These are phyloP conservation scores for Palythoa grandis DNA, from an alignment of 92 coral and sea anemone species.

Conservation along the genomic window DNA sequence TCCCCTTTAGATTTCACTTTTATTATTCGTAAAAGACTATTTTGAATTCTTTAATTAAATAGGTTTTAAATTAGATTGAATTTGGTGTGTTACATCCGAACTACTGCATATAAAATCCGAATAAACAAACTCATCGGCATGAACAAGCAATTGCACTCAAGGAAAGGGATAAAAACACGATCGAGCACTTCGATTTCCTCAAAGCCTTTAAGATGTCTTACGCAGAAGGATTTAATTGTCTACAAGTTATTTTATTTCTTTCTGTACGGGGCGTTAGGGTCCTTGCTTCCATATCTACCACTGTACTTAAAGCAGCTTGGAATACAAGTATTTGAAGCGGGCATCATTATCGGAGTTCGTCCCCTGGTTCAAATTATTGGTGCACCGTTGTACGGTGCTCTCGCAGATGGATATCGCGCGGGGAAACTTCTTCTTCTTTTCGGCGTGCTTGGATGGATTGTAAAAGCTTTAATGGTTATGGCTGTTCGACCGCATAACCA, in stretches of 20 bases:
- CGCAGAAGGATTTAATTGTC: constrained; percentile 60
- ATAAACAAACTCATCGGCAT: neutral
- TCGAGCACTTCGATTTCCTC: neutral
- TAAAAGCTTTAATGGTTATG: constrained; percentile 59
- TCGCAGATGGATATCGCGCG: constrained; percentile 67
- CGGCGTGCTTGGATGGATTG: constrained; percentile 66
- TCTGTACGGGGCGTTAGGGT: constrained; percentile 72
- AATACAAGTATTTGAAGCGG: constrained; percentile 66
- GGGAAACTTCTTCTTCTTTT: constrained; percentile 61
- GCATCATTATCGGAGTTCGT: constrained; percentile 71
- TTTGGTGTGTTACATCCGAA: neutral
- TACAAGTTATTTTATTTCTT: constrained; percentile 69
- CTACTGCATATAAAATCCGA: neutral
- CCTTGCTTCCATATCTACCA: constrained; percentile 73
- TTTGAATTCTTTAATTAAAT: no score
- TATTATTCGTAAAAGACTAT: no score
- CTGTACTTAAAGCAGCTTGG: constrained; percentile 76
- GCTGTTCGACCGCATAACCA: constrained; percentile 74
- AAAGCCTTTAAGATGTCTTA: constrained; percentile 42
- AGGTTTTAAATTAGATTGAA: no score
- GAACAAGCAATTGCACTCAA: neutral
- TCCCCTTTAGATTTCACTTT: no score
- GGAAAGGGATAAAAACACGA: neutral
- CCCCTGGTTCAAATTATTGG: constrained; percentile 74
- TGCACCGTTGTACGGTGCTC: constrained; percentile 63